phyloP scores from a whole-genome alignment of 2,888 invertebrate genomes.

The Orthosia cruda region DNA sequence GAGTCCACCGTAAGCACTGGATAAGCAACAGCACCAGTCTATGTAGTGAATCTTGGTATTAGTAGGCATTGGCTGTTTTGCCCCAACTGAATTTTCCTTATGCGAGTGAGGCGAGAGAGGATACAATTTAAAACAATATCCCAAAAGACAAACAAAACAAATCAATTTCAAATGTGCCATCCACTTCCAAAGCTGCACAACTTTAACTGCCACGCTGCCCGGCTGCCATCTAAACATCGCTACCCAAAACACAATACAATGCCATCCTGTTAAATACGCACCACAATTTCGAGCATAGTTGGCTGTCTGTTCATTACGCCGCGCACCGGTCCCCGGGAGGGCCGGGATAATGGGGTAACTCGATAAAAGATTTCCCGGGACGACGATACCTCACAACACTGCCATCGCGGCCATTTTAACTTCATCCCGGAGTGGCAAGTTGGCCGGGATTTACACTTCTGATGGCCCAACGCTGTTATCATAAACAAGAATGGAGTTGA shows the following conservation, averaged over 20 bases:
- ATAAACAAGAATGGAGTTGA: slow-evolving; percentile 61
- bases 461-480: slow-evolving; percentile 65
- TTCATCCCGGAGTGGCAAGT: slow-evolving; percentile 71
- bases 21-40: no score
- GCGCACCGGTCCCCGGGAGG: slow-evolving; percentile 62
- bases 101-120: no score
- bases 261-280: slow-evolving; percentile 59
- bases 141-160: neutral
- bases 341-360: slow-evolving; percentile 85
- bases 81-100: neutral
- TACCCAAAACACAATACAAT: slow-evolving; percentile 45
- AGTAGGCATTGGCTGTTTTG: neutral
- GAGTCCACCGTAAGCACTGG: no score
- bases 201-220: neutral
- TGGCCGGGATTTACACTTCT: slow-evolving; percentile 66
- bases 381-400: slow-evolving; percentile 78
- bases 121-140: neutral
- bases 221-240: slow-evolving; percentile 13
- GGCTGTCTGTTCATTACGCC: slow-evolving; percentile 62
- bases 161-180: slow-evolving; percentile 7
- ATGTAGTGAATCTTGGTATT: no score
- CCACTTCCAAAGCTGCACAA: slow-evolving; percentile 4
- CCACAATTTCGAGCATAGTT: slow-evolving; percentile 63
- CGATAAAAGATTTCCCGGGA: slow-evolving; percentile 90
- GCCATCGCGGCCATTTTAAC: slow-evolving; percentile 73